Evolutionary conservation across 2,113 vertebrate genomes (phyloP).

Genomic region (Coptodon bakossiorum): DNA sequence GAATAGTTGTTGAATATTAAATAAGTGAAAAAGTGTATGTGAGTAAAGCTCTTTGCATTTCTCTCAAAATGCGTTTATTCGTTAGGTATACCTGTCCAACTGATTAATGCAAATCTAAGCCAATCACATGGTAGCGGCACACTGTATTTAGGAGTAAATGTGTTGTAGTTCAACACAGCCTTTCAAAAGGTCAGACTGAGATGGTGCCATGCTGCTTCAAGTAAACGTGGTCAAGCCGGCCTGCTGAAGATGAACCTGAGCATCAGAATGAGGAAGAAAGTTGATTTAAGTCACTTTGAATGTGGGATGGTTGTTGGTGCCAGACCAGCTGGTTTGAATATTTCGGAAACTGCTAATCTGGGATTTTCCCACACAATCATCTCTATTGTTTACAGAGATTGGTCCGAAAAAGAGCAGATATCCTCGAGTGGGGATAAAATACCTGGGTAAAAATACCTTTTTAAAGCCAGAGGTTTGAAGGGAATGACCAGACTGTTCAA

Average conservation of each 20-base stretch:
- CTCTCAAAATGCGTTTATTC: not conserved
- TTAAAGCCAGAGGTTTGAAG: not conserved
- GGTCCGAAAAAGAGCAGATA: not conserved
- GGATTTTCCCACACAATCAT: not conserved
- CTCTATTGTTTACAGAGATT: not conserved
- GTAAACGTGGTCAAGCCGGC: not conserved
- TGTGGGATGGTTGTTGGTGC: not conserved
- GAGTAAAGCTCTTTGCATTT: not conserved
- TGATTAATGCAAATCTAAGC: not conserved
- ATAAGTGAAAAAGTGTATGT: not conserved
- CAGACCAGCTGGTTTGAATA: not conserved
- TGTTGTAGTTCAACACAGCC: not conserved
- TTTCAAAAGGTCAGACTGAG: not conserved
- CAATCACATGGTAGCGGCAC: not conserved
- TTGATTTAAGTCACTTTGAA: not conserved
- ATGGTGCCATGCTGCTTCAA: not conserved
- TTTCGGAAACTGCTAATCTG: not conserved
- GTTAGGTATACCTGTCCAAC: not conserved
- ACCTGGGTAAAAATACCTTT: not conserved
- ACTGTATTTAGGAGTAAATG: not conserved
- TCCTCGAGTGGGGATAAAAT: not conserved
- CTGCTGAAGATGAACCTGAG: not conserved
- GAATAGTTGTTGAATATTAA: not conserved
- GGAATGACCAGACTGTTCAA: not conserved
- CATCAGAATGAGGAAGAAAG: not conserved